Base-by-base conservation (phyloP, 2,888 invertebrate species). In the Aleiodes leptofemur region DNA sequence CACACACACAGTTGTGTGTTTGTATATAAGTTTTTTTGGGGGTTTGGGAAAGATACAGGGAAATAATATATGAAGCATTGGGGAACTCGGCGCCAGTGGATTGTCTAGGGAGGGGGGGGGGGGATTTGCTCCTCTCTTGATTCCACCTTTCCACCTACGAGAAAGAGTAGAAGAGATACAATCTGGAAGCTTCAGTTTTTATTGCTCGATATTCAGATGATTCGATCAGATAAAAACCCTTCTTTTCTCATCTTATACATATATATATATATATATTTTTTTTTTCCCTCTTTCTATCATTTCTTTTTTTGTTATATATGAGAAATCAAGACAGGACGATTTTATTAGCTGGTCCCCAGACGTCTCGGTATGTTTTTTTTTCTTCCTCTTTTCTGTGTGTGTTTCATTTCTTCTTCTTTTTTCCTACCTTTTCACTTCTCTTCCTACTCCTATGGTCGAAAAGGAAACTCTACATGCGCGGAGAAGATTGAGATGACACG, bases 201-300 rank as follows among this genome's bases (percentile, higher is more conserved):
- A 88, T 88, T 87, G 86, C 87, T 84, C 85, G 87, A 88, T 87
- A 88, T 88, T 84, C 85, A 85, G 87, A 86, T 86, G 86, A 87
- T 88, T 88, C 87, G 87, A 80, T 88, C 85, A 88, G 87, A 87
- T 87, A 86, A 86, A 79, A 76, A 75, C 74, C 78, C 76, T 79
- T 79, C 77, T 76, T 76, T 56, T 69, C 64, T 72, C 71, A 73
- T 57, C 66, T 56, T 72, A 53, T 1, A 23, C 29, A 50, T 74
- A 50, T 29, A 70, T 29, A 51, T 23, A 23, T 23, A 23, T 23
- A 43, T 43, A 43, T 43, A 11, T 72, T 59, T 73, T 59, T 72
- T 59, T 73, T 59, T 68, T 38, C 48, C 50, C 55, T 75, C 55
- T 51, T 72, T 59, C 69, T 51, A 61, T 50, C 50, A 68, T 56